Conservation (phyloP, 1,140 invertebrate species). For the Musca vetustissima region DNA sequence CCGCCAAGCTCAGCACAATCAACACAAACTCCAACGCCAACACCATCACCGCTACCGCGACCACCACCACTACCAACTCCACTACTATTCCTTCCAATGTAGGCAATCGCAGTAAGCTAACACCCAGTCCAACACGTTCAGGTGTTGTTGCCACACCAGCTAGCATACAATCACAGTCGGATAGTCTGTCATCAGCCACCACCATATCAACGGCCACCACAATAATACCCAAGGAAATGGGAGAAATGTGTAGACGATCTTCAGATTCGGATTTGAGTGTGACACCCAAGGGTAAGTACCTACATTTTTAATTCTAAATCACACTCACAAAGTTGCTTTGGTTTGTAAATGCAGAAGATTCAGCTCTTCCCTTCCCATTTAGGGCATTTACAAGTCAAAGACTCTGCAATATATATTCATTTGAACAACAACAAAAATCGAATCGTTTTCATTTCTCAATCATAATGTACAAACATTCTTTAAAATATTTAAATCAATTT, state of each 20-base stretch:
- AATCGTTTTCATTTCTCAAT: not conserved
- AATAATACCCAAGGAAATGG: constrained; percentile 39
- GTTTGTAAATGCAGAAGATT: too few species aligned
- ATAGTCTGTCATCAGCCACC: constrained; percentile 42
- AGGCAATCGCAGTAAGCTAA: constrained; percentile 31
- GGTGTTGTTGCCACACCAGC: constrained; percentile 37
- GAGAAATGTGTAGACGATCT: constrained; percentile 72
- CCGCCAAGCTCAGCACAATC: not conserved
- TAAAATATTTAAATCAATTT: too few species aligned
- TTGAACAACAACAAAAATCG: too few species aligned
- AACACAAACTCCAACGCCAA: not conserved
- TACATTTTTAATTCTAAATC: too few species aligned
- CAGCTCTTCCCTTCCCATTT: too few species aligned
- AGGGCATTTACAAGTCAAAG: not conserved
- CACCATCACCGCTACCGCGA: not conserved
- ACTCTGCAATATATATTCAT: not conserved
- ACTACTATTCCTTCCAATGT: constrained; percentile 8
- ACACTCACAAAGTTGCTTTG: too few species aligned
- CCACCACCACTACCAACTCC: not conserved
- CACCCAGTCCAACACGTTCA: constrained; percentile 49
- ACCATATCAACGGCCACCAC: constrained; percentile 44
- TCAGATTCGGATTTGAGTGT: constrained; percentile 92
- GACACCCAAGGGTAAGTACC: constrained; percentile 82
- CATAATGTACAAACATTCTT: not conserved
- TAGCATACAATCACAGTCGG: constrained; percentile 31